Percentiles rank a stretch among this genome's conserved stretches.
phyloP scores from a whole-genome alignment of 2,797 vertebrate species.

The Brachyalestes nurse region DNA sequence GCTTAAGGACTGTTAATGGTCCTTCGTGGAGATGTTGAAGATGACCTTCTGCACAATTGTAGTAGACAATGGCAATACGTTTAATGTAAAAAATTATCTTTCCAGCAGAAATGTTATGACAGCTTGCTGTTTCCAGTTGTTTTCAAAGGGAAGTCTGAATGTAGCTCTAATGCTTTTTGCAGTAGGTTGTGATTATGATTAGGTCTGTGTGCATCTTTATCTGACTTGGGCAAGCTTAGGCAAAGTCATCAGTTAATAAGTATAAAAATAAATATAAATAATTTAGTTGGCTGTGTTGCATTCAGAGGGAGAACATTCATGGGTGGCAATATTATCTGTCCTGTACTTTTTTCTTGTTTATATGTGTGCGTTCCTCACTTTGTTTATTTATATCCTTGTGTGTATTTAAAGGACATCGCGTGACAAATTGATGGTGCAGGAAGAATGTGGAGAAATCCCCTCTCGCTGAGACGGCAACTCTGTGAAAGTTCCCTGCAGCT shows the following conservation, averaged over 20 bases:
- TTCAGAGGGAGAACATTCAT: not conserved
- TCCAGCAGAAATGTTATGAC: too few species aligned
- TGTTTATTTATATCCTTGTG: constrained; percentile 38
- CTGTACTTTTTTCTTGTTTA: constrained; percentile 25
- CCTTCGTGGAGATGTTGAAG: too few species aligned
- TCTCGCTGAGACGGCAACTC: constrained; percentile 30
- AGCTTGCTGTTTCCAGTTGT: too few species aligned
- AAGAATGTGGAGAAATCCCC: constrained; percentile 60
- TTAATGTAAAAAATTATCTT: too few species aligned
- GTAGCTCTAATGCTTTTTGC: too few species aligned
- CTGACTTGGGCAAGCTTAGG: too few species aligned
- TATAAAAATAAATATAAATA: not conserved
- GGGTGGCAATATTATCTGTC: not conserved
- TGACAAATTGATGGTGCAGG: constrained; percentile 40
- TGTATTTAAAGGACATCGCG: constrained; percentile 49
- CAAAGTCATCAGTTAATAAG: not conserved
- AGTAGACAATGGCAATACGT: too few species aligned
- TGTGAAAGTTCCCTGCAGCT: constrained; percentile 55
- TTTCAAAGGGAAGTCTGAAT: too few species aligned
- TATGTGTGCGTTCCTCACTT: not conserved
- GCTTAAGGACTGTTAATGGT: too few species aligned
- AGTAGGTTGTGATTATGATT: too few species aligned
- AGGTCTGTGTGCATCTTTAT: not conserved
- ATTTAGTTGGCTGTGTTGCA: not conserved
- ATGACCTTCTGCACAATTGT: too few species aligned